phyloP scores from a whole-genome alignment of 2,888 invertebrate species.

The Sphaeridia pumilis region DNA sequence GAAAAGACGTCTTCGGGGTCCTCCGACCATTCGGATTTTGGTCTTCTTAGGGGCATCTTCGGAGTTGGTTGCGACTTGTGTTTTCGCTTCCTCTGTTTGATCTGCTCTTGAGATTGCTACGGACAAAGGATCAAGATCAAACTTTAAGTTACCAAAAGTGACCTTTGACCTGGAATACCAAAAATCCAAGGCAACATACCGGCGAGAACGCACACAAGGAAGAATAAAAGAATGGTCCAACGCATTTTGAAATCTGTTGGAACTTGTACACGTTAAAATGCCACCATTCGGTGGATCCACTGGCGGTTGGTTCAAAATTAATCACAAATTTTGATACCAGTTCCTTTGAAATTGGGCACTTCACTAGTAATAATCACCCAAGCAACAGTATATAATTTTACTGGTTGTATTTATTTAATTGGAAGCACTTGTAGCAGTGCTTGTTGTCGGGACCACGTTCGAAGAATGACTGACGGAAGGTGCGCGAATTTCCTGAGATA shows the following conservation, averaged over 20 bases:
- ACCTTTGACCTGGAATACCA: background rate
- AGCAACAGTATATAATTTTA: no score
- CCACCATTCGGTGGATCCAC: no score
- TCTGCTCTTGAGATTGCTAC: background rate
- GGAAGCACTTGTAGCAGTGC: no score
- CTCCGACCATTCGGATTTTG: background rate
- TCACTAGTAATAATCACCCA: no score
- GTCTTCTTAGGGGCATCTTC: no score
- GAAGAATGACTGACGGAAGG: constrained; percentile 1
- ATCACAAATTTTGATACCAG: no score
- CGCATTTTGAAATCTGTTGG: background rate
- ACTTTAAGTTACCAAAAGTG: no score
- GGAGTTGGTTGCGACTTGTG: background rate
- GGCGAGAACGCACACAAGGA: background rate
- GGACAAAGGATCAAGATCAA: background rate
- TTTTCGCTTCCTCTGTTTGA: background rate
- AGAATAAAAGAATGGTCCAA: background rate
- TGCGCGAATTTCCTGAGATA: constrained; percentile 14
- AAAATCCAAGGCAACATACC: background rate
- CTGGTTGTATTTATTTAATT: no score
- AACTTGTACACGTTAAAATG: no score
- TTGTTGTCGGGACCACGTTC: no score
- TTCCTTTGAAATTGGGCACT: no score
- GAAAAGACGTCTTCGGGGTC: background rate
- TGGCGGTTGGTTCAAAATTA: no score